Evolutionary conservation across 1,140 invertebrate genomes (phyloP).

Genomic region (Chlorops oryzae): DNA sequence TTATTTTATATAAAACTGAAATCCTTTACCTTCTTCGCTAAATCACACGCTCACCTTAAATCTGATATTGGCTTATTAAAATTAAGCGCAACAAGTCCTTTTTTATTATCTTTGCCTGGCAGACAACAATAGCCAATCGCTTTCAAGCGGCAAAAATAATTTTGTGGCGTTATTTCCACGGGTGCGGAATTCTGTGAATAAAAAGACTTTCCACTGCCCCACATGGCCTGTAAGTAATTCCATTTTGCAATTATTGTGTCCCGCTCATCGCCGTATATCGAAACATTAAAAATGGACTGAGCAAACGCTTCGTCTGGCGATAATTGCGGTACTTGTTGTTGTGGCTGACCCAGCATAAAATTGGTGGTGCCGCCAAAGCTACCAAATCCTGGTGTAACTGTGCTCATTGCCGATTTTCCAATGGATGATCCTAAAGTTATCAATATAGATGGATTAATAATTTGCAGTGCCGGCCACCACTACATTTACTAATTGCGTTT

Average conservation of each 20-base stretch:
- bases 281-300: slow-evolving; percentile 75
- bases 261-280: slow-evolving; percentile 85
- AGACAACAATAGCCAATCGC: slow-evolving; percentile 84
- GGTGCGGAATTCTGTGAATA: slow-evolving; percentile 64
- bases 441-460: slow-evolving; percentile 15
- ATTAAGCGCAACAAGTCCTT: slow-evolving; percentile 76
- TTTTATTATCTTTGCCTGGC: slow-evolving; percentile 74
- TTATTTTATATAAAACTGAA: background rate
- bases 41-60: slow-evolving; percentile 25
- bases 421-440: too few relatives aligned
- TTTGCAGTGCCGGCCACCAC: slow-evolving; percentile 1
- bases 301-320: slow-evolving; percentile 64
- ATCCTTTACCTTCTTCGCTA: background rate
- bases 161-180: slow-evolving; percentile 79
- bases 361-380: slow-evolving; percentile 50
- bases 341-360: slow-evolving; percentile 50
- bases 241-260: slow-evolving; percentile 86
- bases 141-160: slow-evolving; percentile 88
- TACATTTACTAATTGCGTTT: too few relatives aligned
- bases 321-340: slow-evolving; percentile 54
- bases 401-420: slow-evolving; percentile 31
- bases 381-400: slow-evolving; percentile 48
- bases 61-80: slow-evolving; percentile 61
- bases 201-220: slow-evolving; percentile 76
- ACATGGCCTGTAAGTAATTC: slow-evolving; percentile 89